Evolutionary conservation across 2,797 vertebrate species (phyloP).

Genomic region (Parotocinclus haroldoi): DNA sequence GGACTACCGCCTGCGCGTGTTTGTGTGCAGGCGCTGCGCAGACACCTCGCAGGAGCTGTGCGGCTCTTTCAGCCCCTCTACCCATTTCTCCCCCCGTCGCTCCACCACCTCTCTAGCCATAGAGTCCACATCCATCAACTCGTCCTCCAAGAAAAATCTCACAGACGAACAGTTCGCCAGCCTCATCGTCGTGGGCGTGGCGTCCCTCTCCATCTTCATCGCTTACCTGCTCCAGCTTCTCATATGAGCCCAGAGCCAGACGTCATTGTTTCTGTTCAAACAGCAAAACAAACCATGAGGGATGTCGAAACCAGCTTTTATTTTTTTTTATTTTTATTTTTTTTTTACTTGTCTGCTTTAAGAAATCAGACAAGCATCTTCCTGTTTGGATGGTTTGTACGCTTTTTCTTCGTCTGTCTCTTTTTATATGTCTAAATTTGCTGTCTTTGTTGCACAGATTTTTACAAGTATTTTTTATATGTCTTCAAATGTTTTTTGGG

Average conservation of each 20-base stretch:
- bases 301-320: conserved; percentile 16
- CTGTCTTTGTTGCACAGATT: conserved; percentile 37
- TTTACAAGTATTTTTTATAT: conserved; percentile 45
- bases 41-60: conserved; percentile 92
- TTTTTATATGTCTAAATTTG: conserved; percentile 37
- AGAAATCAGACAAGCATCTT: neutral
- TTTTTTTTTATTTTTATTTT: no score
- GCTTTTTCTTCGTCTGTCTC: conserved; percentile 19
- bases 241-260: conserved; percentile 81
- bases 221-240: conserved; percentile 97
- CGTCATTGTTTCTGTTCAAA: neutral
- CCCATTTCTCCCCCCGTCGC: conserved; percentile 80
- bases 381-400: conserved; percentile 1
- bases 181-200: conserved; percentile 88
- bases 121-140: conserved; percentile 64
- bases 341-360: no score
- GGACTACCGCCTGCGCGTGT: conserved; percentile 94
- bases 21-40: conserved; percentile 87
- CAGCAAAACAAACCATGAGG: conserved; percentile 10
- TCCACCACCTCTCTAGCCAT: conserved; percentile 70
- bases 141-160: conserved; percentile 65
- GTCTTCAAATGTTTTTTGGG: conserved; percentile 16
- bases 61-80: conserved; percentile 91
- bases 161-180: conserved; percentile 94
- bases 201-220: conserved; percentile 87